Conservation (phyloP, 30 jellyfish, hydroid and myxozoan species). For the Haliclystus octoradiatus region DNA sequence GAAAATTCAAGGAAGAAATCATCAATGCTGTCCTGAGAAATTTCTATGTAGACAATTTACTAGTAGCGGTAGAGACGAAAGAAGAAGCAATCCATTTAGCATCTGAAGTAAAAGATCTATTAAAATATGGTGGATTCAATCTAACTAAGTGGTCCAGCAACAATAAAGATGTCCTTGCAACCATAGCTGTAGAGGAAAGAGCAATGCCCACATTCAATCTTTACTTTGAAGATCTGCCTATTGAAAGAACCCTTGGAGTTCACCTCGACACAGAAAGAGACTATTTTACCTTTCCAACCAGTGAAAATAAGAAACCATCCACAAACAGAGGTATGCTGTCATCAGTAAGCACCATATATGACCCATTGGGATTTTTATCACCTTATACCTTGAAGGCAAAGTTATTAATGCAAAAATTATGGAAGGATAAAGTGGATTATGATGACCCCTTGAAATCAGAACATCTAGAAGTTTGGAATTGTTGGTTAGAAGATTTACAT, state of each 20-base stretch:
- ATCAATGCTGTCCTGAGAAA: background rate
- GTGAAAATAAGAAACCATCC: slow-evolving; percentile 1
- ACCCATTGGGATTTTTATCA: slow-evolving; percentile 11
- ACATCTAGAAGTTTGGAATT: slow-evolving; percentile 9
- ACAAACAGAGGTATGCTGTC: slow-evolving; percentile 30
- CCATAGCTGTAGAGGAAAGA: slow-evolving; percentile 23
- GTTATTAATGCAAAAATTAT: slow-evolving; percentile 13
- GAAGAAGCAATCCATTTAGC: slow-evolving; percentile 21
- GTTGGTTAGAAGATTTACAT: slow-evolving; percentile 21
- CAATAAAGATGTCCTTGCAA: slow-evolving; percentile 12
- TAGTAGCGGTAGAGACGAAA: background rate
- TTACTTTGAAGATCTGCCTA: background rate
- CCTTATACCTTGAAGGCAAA: slow-evolving; percentile 10
- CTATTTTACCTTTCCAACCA: background rate
- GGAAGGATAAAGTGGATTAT: background rate
- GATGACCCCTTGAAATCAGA: slow-evolving; percentile 16
- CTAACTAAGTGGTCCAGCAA: slow-evolving; percentile 33
- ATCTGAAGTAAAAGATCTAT: slow-evolving; percentile 14
- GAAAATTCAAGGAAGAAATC: background rate
- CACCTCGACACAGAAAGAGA: background rate
- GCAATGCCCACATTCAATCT: background rate
- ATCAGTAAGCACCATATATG: slow-evolving; percentile 6
- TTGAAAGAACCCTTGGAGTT: background rate
- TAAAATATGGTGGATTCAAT: slow-evolving; percentile 37
- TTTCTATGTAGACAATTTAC: background rate